Evolutionary conservation across 2,113 vertebrate genomes (phyloP), one percentile per base, ranked within the genome.

Genomic region (Stigmatopora nigra): DNA sequence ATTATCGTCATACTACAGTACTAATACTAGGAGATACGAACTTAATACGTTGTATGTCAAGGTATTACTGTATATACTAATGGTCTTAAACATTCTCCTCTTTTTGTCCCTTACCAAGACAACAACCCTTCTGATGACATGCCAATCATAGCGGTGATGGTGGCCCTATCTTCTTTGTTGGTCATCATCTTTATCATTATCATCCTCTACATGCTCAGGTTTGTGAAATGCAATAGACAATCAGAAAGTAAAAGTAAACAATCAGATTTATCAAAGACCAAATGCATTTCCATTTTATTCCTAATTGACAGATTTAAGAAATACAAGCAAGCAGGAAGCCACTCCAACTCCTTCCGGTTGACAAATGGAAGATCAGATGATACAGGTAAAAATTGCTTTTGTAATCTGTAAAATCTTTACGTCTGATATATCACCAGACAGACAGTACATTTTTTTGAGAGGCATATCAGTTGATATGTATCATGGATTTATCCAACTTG

Each of bases 161-260:
- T 99, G 86, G 97, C 94, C 67, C 88, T 99, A 61, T 99, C 97
- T 59, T 99, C 92, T 74, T 92, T 98, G 76, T 91, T 99, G 74
- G 92, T 98, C 79, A 98, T 98, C 76, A 93, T 95, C 86, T 99
- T 98, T 89, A 96, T 99, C 90, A 93, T 98, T 89, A 98, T 99
- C 78, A 92, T 99, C 85, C 92, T 99, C 55, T 99, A 98, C 89
- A 98, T 99, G 95, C 91, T 99, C 88, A 93, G 95, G 96, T 96
- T 76, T 90, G 94, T 80, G 58, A 70, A 61, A 55, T 44, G 25
- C 38, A 3, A 22, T 36, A 20, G n/a, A n/a, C n/a, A n/a, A n/a
- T n/a, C n/a, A n/a, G n/a, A n/a, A n/a, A n/a, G n/a, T n/a, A n/a
- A n/a, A 65, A 71, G 70, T 72, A 63, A 69, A 38, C 16, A 19